Percentiles rank a stretch among this genome's conserved stretches.
These are phyloP conservation scores for Petromus typicus DNA, from an alignment of 2,113 vertebrate species.

Conservation along the genomic window DNA sequence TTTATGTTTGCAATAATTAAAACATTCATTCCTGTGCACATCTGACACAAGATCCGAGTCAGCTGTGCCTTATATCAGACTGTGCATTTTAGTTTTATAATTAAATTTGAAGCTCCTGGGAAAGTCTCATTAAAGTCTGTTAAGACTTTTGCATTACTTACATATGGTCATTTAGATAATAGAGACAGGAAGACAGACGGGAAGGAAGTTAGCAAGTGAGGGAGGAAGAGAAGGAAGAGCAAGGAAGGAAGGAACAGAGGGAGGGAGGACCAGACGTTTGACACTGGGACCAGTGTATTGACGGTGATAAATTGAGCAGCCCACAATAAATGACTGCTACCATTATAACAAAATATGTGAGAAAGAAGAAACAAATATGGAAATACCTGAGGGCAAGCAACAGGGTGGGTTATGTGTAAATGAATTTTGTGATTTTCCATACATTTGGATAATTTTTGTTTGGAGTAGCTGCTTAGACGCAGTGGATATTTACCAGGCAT, in stretches of 20 bases:
- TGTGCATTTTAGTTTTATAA: conserved; percentile 50
- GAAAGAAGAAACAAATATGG: neutral
- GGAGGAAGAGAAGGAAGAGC: fast-evolving
- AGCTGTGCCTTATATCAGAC: conserved; percentile 25
- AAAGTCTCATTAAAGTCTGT: conserved; percentile 37
- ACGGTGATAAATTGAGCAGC: neutral
- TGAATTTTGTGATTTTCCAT: neutral
- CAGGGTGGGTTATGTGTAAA: neutral
- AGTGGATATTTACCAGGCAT: neutral
- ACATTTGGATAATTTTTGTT: neutral
- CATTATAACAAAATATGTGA: neutral
- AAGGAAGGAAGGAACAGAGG: too few species aligned
- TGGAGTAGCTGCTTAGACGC: neutral
- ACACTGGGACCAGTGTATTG: neutral
- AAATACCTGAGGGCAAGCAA: neutral
- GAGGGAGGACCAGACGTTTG: neutral
- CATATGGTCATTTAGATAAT: neutral
- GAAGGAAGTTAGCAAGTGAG: fast-evolving
- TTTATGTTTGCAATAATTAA: conserved; percentile 32
- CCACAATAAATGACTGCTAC: neutral
- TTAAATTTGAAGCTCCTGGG: conserved; percentile 50
- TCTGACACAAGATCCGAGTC: conserved; percentile 31
- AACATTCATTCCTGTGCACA: neutral
- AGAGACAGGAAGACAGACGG: neutral
- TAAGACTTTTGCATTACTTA: conserved; percentile 32